Evolutionary conservation across 2,113 vertebrate genomes (phyloP), one percentile per base, ranked within the genome.

Genomic region (Struthidea cinerea): DNA sequence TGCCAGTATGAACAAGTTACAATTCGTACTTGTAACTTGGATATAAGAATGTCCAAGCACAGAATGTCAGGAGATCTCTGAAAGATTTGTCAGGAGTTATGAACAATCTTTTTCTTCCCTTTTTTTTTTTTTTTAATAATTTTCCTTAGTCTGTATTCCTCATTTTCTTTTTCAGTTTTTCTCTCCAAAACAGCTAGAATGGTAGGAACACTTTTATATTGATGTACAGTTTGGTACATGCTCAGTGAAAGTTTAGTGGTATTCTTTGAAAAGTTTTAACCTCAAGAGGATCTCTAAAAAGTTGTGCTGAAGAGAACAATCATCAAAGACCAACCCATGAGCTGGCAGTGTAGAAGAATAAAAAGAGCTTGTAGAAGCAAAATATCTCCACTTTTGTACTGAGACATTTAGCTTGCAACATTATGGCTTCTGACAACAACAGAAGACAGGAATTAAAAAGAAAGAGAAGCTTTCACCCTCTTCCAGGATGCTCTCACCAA

Each of bases 81-180:
- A 60, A 80, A 70, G 41, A 65, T 60, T 28, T 59, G 4, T 2
- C 13, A 73, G n/a, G 8, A 86, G 7, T 21, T 77, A 39, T 12
- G 1, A 68, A 61, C 1, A 26, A 32, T 3, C 1, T 10, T 42
- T 20, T 39, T 21, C 8, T 60, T 6, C 3, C 4, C 24, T 11
- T 4, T 3, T 20, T 9, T 4, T 3, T 28, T n/a, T 7, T 3
- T 3, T 5, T 14, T 20, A 18, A n/a, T 13, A 18, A 1, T 8
- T n/a, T 30, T 11, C 11, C 8, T 30, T 16, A 4, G n/a, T 23
- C 32, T 33, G 6, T 12, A 41, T 9, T 13, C 5, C 3, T 35
- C 6, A 3, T 59, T 60, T 26, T 10, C 3, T 49, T 69, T 26
- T 42, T 17, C 14, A 44, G 1, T 49, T 59, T 83, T 71, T 80